Percentiles rank a stretch among this genome's conserved stretches.
phyloP scores from a whole-genome alignment of 2,888 invertebrate genomes.

The Axea sp. region DNA sequence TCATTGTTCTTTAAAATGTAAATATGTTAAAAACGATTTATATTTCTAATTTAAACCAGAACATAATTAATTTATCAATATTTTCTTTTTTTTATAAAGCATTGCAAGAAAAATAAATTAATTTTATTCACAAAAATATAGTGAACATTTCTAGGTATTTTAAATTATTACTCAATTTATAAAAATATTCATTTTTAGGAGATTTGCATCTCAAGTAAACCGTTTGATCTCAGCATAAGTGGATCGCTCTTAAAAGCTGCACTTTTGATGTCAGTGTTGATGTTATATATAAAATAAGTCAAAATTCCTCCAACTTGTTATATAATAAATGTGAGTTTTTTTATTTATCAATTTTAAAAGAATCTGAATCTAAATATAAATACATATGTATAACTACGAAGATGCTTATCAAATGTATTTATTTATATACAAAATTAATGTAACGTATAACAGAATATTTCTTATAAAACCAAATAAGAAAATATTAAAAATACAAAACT shows the following conservation, averaged over 20 bases:
- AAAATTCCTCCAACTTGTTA: constrained; percentile 6
- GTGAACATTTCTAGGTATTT: too few species aligned
- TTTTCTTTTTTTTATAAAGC: too few species aligned
- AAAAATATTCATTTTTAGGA: constrained; percentile 23
- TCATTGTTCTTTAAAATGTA: too few species aligned
- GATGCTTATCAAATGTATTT: constrained; percentile 27
- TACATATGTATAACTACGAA: not conserved
- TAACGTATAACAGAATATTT: constrained; percentile 1
- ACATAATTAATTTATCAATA: too few species aligned
- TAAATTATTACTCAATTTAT: too few species aligned
- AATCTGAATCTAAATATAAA: too few species aligned
- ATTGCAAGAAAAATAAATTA: too few species aligned
- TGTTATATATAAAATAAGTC: not conserved
- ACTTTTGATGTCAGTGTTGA: not conserved
- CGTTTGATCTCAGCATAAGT: constrained; percentile 14
- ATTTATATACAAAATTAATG: constrained; percentile 27
- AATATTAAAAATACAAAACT: constrained; percentile 30
- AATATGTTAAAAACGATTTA: too few species aligned
- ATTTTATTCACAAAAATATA: too few species aligned
- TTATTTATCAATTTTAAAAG: too few species aligned
- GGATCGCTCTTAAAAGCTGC: too few species aligned
- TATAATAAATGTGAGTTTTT: constrained; percentile 12
- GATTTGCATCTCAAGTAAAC: constrained; percentile 21
- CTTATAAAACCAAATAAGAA: constrained; percentile 15
- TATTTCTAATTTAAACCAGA: too few species aligned